phyloP scores from a whole-genome alignment of 2,888 invertebrate genomes.

The Acronicta leporina region DNA sequence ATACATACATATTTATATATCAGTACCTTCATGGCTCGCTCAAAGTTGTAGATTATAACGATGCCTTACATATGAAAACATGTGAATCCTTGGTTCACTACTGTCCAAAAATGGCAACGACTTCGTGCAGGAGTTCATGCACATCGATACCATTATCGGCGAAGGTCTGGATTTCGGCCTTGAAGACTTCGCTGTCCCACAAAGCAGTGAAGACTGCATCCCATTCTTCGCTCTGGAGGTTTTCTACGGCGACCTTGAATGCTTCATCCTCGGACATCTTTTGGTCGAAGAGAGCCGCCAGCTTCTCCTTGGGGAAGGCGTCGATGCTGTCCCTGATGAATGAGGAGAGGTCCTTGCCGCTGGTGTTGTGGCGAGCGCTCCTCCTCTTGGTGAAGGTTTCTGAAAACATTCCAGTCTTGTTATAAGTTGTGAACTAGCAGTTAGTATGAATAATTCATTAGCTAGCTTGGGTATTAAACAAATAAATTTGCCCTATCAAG shows the following conservation, averaged over 20 bases:
- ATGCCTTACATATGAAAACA: not conserved
- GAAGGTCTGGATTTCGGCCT: constrained; percentile 66
- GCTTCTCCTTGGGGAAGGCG: constrained; percentile 70
- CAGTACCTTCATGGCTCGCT: constrained; percentile 3
- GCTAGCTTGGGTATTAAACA: too few species aligned
- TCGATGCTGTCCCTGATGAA: constrained; percentile 69
- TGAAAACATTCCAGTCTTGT: constrained; percentile 26
- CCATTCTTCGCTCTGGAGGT: constrained; percentile 76
- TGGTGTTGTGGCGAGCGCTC: constrained; percentile 55
- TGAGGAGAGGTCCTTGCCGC: constrained; percentile 66
- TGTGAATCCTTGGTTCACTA: constrained; percentile 46
- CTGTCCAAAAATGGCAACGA: constrained; percentile 75
- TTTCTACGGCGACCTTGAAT: constrained; percentile 73
- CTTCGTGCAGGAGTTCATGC: constrained; percentile 58
- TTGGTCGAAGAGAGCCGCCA: constrained; percentile 73
- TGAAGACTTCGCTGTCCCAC: constrained; percentile 71
- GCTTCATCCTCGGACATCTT: constrained; percentile 73
- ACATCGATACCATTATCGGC: constrained; percentile 72
- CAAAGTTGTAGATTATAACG: not conserved
- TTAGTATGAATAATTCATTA: too few species aligned
- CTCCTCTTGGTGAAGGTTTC: constrained; percentile 33
- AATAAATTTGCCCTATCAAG: too few species aligned
- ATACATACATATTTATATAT: not conserved
- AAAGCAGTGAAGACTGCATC: constrained; percentile 64
- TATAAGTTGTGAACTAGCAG: too few species aligned